Percentiles rank a stretch among this genome's conserved stretches.
Conservation (phyloP, 2,888 invertebrate species). For the Meliscaeva auricollis region DNA sequence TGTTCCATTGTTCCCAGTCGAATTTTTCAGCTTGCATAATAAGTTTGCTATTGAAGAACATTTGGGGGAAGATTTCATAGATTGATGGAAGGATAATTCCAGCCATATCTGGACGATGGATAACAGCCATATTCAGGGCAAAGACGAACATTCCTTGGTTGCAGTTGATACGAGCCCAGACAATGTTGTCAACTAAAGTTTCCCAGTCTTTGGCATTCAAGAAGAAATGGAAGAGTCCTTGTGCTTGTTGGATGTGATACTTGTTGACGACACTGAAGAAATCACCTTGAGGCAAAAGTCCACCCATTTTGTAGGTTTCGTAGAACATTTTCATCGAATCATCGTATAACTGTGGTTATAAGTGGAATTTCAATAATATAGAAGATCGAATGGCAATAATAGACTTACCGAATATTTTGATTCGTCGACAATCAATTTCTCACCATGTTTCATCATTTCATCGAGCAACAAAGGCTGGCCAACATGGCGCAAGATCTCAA, state of each 20-base stretch:
- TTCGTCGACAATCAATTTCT: constrained; percentile 36
- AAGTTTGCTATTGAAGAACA: constrained; percentile 86
- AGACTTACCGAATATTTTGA: constrained; percentile 34
- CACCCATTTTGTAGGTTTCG: constrained; percentile 85
- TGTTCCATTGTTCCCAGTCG: constrained; percentile 78
- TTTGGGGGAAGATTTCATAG: constrained; percentile 87
- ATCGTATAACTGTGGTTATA: constrained; percentile 21
- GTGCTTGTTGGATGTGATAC: constrained; percentile 83
- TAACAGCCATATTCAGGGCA: constrained; percentile 86
- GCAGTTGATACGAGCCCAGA: constrained; percentile 86
- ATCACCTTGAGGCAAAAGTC: constrained; percentile 62
- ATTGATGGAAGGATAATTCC: constrained; percentile 86
- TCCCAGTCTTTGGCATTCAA: constrained; percentile 88
- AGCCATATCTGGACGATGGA: constrained; percentile 86
- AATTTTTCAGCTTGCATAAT: constrained; percentile 82
- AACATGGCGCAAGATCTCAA: constrained; percentile 79
- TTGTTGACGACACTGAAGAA: constrained; percentile 62
- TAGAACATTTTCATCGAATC: constrained; percentile 82
- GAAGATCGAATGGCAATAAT: too few species aligned
- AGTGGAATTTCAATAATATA: background rate
- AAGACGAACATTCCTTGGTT: constrained; percentile 87
- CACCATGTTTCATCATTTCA: constrained; percentile 77
- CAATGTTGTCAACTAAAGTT: constrained; percentile 88
- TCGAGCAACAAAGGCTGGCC: constrained; percentile 78
- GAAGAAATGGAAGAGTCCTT: constrained; percentile 87